A percentile compares a stretch with the other conserved stretches of the same genome.
Conservation (phyloP, 2,113 vertebrate genomes). For the Pipa parva region DNA sequence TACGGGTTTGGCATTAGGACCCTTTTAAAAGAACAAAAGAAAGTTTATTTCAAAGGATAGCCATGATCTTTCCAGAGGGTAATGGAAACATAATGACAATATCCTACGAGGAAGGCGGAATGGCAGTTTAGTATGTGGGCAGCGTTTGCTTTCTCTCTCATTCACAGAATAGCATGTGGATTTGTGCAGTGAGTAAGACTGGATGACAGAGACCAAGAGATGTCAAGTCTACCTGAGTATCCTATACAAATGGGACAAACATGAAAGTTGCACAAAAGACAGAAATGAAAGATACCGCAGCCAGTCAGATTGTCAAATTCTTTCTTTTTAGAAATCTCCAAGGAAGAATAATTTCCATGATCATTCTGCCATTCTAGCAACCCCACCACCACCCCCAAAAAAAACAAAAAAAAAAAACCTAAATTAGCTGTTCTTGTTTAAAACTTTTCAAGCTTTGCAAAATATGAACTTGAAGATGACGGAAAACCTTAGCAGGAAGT, state of each 20-base stretch:
- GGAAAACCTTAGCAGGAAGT: background rate
- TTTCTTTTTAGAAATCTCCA: too few relatives aligned
- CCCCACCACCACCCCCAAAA: background rate
- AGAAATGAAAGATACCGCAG: too few relatives aligned
- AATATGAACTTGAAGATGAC: background rate
- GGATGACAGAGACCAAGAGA: constrained; percentile 14
- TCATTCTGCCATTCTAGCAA: background rate
- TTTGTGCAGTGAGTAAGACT: background rate
- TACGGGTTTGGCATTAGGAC: constrained; percentile 84
- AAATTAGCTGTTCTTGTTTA: too few relatives aligned
- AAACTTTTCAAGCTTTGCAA: too few relatives aligned
- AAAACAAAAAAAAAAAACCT: background rate
- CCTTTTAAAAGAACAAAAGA: constrained; percentile 57
- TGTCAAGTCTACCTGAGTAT: constrained; percentile 10
- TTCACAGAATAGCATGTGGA: too few relatives aligned
- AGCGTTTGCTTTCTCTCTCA: constrained; percentile 6
- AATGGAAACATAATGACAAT: background rate
- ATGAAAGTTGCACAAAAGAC: background rate
- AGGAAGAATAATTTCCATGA: background rate
- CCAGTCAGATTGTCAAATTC: too few relatives aligned
- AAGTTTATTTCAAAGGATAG: background rate
- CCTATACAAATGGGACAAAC: background rate
- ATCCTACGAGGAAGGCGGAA: background rate
- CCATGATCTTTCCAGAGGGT: too few relatives aligned
- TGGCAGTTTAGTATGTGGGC: background rate